phyloP scores from a whole-genome alignment of 2,797 vertebrate species.

The Decapterus maruadsi region DNA sequence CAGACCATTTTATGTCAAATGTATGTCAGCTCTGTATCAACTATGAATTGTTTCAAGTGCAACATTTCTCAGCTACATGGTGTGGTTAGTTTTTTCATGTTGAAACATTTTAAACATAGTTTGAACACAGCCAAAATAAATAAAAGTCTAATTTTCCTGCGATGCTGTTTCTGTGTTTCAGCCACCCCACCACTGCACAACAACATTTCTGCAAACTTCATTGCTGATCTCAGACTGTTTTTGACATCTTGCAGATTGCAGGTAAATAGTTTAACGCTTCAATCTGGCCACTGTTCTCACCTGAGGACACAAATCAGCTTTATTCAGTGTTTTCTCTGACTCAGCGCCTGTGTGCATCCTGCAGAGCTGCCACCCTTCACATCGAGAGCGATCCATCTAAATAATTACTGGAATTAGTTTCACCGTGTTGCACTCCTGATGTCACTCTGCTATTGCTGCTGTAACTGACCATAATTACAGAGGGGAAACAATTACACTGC shows the following conservation, averaged over 20 bases:
- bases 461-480: constrained; percentile 49
- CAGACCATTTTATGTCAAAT: no score
- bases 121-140: background rate
- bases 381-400: constrained; percentile 23
- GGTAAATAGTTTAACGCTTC: background rate
- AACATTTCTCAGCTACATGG: no score
- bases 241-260: background rate
- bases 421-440: constrained; percentile 19
- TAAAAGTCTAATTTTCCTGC: background rate
- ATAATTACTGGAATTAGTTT: constrained; percentile 52
- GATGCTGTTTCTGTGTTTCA: background rate
- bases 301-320: background rate
- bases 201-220: background rate
- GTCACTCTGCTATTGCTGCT: constrained; percentile 18
- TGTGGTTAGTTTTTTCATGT: no score
- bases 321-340: constrained; percentile 1
- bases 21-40: no score
- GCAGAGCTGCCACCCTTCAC: constrained; percentile 11
- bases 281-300: background rate
- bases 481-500: constrained; percentile 30
- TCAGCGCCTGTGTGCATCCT: constrained; percentile 9
- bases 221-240: background rate
- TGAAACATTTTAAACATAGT: no score
- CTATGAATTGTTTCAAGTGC: no score
- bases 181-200: background rate